phyloP scores from a whole-genome alignment of 1,140 invertebrate species.

The Drosophila neocordata region DNA sequence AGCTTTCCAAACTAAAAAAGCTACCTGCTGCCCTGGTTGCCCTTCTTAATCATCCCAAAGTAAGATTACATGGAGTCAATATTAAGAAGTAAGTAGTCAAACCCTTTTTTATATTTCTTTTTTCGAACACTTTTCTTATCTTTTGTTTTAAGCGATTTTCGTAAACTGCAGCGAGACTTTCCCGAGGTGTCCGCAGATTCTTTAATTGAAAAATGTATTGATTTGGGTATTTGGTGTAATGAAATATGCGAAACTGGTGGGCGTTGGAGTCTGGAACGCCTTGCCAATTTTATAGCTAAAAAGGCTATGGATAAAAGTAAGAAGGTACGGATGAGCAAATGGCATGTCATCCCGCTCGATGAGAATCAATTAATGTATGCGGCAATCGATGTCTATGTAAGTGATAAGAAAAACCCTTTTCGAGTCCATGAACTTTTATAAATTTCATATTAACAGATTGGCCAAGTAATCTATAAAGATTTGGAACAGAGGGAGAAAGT shows the following conservation, averaged over 20 bases:
- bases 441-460: constrained; percentile 53
- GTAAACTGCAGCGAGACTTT: constrained; percentile 87
- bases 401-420: constrained; percentile 39
- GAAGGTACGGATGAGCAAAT: constrained; percentile 86
- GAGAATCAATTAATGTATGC: constrained; percentile 86
- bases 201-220: constrained; percentile 85
- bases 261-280: constrained; percentile 86
- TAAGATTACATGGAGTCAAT: constrained; percentile 86
- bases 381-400: constrained; percentile 88
- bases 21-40: constrained; percentile 84
- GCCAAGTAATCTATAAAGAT: constrained; percentile 75
- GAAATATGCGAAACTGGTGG: constrained; percentile 83
- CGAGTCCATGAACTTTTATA: not conserved
- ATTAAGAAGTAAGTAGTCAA: constrained; percentile 85
- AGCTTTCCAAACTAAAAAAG: constrained; percentile 84
- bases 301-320: constrained; percentile 84
- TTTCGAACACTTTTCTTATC: not conserved
- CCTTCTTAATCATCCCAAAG: constrained; percentile 85
- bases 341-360: constrained; percentile 85
- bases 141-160: constrained; percentile 84
- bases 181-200: constrained; percentile 84
- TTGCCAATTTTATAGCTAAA: constrained; percentile 85
- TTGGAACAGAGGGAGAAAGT: constrained; percentile 62
- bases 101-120: not conserved
- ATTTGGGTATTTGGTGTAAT: constrained; percentile 85